Evolutionary conservation across 2,797 vertebrate species (phyloP).

Genomic region (Rhodeus uyekii): DNA sequence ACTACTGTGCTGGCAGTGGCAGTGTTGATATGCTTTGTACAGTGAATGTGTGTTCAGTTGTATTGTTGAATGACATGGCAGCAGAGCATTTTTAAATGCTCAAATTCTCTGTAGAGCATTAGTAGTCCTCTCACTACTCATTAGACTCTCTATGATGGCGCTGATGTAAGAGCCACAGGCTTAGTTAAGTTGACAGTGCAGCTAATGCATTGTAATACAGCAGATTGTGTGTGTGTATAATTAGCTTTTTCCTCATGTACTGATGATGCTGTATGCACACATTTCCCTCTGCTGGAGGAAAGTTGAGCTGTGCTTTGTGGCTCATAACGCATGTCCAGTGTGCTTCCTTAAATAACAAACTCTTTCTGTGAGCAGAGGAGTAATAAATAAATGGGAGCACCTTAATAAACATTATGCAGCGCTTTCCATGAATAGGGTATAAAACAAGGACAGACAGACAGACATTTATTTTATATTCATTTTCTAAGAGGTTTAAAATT

Average conservation of each 20-base stretch:
- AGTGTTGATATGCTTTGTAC: not conserved
- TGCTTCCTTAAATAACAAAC: conserved; percentile 14
- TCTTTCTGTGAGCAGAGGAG: not conserved
- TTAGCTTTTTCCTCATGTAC: conserved; percentile 18
- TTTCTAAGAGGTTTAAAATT: not conserved
- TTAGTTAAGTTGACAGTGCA: conserved; percentile 35
- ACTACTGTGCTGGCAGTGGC: too few species aligned
- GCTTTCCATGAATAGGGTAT: not conserved
- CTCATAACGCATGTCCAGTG: not conserved
- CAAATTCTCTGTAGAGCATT: conserved; percentile 23
- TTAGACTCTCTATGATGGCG: conserved; percentile 8
- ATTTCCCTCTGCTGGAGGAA: conserved; percentile 51
- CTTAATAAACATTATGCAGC: not conserved
- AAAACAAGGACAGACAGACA: not conserved
- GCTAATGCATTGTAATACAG: conserved; percentile 44
- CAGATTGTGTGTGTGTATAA: conserved; percentile 34
- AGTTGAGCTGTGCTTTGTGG: not conserved
- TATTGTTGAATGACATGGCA: conserved; percentile 13
- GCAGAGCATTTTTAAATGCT: not conserved
- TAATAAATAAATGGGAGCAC: not conserved
- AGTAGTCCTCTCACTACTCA: conserved; percentile 37
- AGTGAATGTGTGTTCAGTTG: not conserved
- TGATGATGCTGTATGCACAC: conserved; percentile 19
- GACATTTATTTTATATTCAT: not conserved
- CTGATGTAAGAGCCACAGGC: conserved; percentile 39